Percentiles rank a stretch among this genome's conserved stretches.
phyloP scores from a whole-genome alignment of 2,797 vertebrate genomes.

The Sebastes hubbsi region DNA sequence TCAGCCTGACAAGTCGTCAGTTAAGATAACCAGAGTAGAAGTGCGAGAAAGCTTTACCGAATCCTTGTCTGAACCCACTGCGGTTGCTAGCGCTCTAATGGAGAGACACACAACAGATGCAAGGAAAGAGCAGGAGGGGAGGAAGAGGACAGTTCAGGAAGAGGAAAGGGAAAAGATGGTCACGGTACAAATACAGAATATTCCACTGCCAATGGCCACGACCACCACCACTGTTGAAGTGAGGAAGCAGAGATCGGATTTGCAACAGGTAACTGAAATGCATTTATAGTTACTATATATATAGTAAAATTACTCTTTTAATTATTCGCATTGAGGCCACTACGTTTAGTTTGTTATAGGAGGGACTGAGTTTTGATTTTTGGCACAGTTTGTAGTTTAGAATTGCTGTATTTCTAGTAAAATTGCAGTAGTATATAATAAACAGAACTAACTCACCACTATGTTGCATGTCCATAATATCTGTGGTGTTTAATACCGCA shows the following conservation, averaged over 20 bases:
- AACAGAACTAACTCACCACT: neutral
- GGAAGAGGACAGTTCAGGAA: neutral
- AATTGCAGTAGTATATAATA: neutral
- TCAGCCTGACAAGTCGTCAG: neutral
- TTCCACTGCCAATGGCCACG: neutral
- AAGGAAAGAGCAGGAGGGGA: neutral
- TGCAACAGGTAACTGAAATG: slow-evolving; percentile 52
- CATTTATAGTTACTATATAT: neutral
- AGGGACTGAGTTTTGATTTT: neutral
- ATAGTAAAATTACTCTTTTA: neutral
- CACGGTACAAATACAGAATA: neutral
- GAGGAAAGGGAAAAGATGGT: neutral
- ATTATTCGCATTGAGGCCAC: neutral
- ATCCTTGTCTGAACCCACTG: neutral
- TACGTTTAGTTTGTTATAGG: neutral
- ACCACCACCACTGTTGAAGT: neutral
- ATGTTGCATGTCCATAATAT: neutral
- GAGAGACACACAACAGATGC: neutral
- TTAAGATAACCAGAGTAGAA: neutral
- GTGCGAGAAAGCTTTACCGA: neutral
- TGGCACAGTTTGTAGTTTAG: neutral
- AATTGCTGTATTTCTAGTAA: neutral
- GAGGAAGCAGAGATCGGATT: slow-evolving; percentile 3
- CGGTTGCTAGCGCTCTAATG: neutral
- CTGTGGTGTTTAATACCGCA: neutral